Evolutionary conservation across 2,797 vertebrate species (phyloP).

Genomic region (Platyrinchus mystaceus): DNA sequence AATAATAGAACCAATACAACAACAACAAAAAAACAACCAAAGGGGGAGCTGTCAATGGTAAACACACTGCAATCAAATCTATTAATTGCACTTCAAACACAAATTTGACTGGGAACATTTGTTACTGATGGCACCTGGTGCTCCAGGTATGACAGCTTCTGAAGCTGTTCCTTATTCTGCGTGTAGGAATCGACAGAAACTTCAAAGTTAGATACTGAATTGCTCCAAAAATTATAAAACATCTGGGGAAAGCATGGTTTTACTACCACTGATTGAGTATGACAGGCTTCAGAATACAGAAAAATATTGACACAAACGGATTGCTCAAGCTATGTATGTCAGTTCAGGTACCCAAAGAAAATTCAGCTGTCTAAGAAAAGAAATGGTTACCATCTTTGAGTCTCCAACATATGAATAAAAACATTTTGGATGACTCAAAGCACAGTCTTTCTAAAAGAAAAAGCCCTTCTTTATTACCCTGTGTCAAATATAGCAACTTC

Average conservation of each 20-base stretch:
- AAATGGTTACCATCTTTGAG: neutral
- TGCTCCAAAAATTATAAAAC: neutral
- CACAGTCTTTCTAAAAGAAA: neutral
- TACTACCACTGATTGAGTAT: neutral
- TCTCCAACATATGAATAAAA: neutral
- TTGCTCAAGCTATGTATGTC: neutral
- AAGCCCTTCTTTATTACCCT: neutral
- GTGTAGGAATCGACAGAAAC: neutral
- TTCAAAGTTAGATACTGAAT: neutral
- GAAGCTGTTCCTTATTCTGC: neutral
- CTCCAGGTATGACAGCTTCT: neutral
- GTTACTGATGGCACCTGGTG: neutral
- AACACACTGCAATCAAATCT: neutral
- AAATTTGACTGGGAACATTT: neutral
- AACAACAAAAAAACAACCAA: neutral
- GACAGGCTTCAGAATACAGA: neutral
- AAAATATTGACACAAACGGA: neutral
- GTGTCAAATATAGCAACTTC: neutral
- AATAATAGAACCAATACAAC: neutral
- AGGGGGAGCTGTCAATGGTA: neutral
- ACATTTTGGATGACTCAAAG: neutral
- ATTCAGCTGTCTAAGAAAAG: neutral
- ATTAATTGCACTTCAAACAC: neutral
- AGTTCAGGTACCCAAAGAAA: neutral
- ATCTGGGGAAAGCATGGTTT: neutral